Evolutionary conservation across 2,888 invertebrate species (phyloP).

Genomic region (Cyaniris semiargus): DNA sequence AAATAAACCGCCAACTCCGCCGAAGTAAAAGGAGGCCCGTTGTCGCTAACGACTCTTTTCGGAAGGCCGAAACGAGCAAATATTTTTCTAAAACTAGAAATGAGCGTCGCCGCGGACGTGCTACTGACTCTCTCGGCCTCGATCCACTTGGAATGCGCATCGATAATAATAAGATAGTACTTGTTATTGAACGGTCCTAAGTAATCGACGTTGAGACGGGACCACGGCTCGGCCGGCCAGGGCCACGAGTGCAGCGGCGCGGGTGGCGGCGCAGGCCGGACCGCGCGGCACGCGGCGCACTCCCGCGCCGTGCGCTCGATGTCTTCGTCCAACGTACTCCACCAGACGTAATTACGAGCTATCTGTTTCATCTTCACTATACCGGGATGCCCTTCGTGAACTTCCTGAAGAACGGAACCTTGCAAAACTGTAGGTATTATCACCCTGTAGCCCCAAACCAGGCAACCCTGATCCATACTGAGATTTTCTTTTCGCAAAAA

Average conservation of each 20-base stretch:
- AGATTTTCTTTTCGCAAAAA: conserved; percentile 35
- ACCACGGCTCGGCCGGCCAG: conserved; percentile 1
- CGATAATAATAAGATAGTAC: too few relatives aligned
- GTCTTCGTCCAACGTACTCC: conserved; percentile 28
- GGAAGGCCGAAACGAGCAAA: too few relatives aligned
- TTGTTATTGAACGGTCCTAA: too few relatives aligned
- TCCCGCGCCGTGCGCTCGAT: conserved; percentile 9
- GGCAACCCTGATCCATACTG: too few relatives aligned
- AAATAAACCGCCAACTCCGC: too few relatives aligned
- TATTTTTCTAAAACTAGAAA: too few relatives aligned
- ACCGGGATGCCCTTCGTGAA: conserved; percentile 31
- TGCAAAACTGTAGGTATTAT: conserved; percentile 18
- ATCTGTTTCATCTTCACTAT: conserved; percentile 32
- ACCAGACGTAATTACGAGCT: conserved; percentile 27
- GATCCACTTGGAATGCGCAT: too few relatives aligned
- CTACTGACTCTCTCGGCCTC: too few relatives aligned
- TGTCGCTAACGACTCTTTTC: too few relatives aligned
- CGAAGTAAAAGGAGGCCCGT: too few relatives aligned
- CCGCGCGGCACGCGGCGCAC: not conserved
- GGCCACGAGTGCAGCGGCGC: too few relatives aligned
- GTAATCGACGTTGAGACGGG: not conserved
- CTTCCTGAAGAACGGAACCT: conserved; percentile 9
- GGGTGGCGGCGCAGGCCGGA: not conserved
- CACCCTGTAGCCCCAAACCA: conserved; percentile 23
- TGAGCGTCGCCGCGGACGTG: too few relatives aligned